Percentiles rank a stretch among this genome's conserved stretches.
Conservation (phyloP, 2,113 vertebrate genomes). For the Rhizomys pruinosus region DNA sequence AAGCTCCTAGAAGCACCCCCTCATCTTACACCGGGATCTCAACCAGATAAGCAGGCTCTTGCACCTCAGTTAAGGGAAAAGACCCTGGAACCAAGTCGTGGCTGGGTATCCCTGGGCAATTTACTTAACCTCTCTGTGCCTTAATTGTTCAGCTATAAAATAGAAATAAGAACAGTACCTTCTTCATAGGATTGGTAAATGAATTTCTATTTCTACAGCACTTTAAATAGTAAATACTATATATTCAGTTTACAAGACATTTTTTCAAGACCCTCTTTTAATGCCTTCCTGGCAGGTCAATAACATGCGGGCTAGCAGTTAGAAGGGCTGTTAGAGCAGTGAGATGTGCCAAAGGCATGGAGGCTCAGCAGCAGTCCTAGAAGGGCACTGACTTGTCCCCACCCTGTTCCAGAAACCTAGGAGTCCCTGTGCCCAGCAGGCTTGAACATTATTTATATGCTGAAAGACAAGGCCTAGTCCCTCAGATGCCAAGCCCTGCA, state of each 20-base stretch:
- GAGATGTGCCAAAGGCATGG: slow-evolving; percentile 2
- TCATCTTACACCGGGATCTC: not conserved
- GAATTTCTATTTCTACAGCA: slow-evolving; percentile 46
- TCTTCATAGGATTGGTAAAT: slow-evolving; percentile 39
- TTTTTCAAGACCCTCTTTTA: slow-evolving; percentile 33
- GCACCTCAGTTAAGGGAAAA: not conserved
- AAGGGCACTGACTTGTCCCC: not conserved
- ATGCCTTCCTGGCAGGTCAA: slow-evolving; percentile 33
- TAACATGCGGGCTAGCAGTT: not conserved
- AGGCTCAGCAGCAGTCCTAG: not conserved
- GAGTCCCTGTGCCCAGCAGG: not conserved
- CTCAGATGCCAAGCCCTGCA: slow-evolving; percentile 26
- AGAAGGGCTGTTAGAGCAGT: not conserved
- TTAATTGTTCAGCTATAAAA: slow-evolving; percentile 60
- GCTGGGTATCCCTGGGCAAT: slow-evolving; percentile 13
- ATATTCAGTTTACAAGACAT: not conserved
- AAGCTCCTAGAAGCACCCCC: slow-evolving; percentile 12
- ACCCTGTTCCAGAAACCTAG: not conserved
- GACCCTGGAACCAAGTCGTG: slow-evolving; percentile 1
- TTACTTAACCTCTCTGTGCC: slow-evolving; percentile 58
- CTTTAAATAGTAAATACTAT: slow-evolving; percentile 16
- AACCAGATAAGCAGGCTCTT: not conserved
- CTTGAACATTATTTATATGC: not conserved
- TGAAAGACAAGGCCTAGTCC: slow-evolving; percentile 26
- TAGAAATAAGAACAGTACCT: slow-evolving; percentile 28